A percentile compares a stretch with the other conserved stretches of the same genome.
Conservation (phyloP, 2,888 invertebrate genomes). For the Ephialtes manifestator region DNA sequence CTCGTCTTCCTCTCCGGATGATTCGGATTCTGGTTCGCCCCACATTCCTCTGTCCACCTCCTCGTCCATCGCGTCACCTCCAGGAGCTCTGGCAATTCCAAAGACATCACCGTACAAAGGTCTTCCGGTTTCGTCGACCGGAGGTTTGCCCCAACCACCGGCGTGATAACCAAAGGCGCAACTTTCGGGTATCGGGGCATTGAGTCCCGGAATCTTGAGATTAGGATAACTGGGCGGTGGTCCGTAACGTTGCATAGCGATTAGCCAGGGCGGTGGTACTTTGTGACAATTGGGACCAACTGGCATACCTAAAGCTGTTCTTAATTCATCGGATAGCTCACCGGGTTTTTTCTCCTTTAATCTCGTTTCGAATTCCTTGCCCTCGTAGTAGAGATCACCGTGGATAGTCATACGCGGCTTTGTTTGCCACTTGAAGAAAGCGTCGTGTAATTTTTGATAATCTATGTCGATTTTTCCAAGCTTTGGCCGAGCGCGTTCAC, state of each 20-base stretch:
- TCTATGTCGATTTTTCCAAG: slow-evolving; percentile 99
- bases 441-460: slow-evolving; percentile 99
- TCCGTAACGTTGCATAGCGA: slow-evolving; percentile 99
- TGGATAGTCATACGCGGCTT: slow-evolving; percentile 99
- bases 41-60: slow-evolving; percentile 95
- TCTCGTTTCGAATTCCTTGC: slow-evolving; percentile 99
- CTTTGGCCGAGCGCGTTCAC: slow-evolving; percentile 98
- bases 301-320: slow-evolving; percentile 99
- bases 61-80: slow-evolving; percentile 91
- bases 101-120: slow-evolving; percentile 99
- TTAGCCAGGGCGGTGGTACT: slow-evolving; percentile 98
- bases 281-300: slow-evolving; percentile 97
- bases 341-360: slow-evolving; percentile 99
- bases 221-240: slow-evolving; percentile 99
- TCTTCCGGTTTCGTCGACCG: slow-evolving; percentile 99
- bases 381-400: slow-evolving; percentile 99
- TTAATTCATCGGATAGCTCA: slow-evolving; percentile 97
- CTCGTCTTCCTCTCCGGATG: slow-evolving; percentile 88
- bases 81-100: slow-evolving; percentile 91
- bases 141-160: slow-evolving; percentile 99
- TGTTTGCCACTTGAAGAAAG: slow-evolving; percentile 99
- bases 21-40: slow-evolving; percentile 87
- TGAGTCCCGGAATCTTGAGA: slow-evolving; percentile 98
- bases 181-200: slow-evolving; percentile 98
- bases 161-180: slow-evolving; percentile 99